Percentiles rank a stretch among this genome's conserved stretches.
Evolutionary conservation across 2,888 invertebrate species (phyloP).

Genomic region (Yponomeuta sedellus): DNA sequence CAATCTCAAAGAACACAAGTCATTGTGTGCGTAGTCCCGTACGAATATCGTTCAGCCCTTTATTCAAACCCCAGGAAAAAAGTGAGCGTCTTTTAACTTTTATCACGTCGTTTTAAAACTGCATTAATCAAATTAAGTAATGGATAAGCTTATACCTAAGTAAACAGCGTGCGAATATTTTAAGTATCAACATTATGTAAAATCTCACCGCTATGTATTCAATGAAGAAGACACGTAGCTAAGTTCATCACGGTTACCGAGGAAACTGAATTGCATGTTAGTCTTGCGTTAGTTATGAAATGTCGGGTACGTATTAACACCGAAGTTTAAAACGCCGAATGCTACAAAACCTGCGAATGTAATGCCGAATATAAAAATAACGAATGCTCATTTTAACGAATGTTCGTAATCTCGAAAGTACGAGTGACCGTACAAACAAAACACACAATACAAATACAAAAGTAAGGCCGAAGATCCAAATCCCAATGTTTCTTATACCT

Average conservation of each 20-base stretch:
- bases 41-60: slow-evolving; percentile 3
- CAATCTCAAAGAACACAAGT: not conserved
- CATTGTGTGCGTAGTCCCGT: slow-evolving; percentile 8
- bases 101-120: slow-evolving; percentile 16
- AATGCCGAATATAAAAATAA: too few relatives aligned
- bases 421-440: too few relatives aligned
- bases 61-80: not conserved
- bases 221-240: too few relatives aligned
- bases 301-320: too few relatives aligned
- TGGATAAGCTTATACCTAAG: not conserved
- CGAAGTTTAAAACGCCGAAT: too few relatives aligned
- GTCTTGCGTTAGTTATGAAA: not conserved
- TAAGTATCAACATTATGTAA: slow-evolving; percentile 4
- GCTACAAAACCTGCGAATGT: too few relatives aligned
- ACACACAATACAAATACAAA: too few relatives aligned
- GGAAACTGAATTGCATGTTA: not conserved
- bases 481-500: too few relatives aligned
- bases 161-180: slow-evolving; percentile 44
- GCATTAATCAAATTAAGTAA: slow-evolving; percentile 16
- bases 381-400: too few relatives aligned
- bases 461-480: too few relatives aligned
- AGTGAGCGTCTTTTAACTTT: not conserved
- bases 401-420: too few relatives aligned
- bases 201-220: not conserved
- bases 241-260: not conserved